Evolutionary conservation across 2,113 vertebrate genomes (phyloP).

Genomic region (Colinus virginianus): DNA sequence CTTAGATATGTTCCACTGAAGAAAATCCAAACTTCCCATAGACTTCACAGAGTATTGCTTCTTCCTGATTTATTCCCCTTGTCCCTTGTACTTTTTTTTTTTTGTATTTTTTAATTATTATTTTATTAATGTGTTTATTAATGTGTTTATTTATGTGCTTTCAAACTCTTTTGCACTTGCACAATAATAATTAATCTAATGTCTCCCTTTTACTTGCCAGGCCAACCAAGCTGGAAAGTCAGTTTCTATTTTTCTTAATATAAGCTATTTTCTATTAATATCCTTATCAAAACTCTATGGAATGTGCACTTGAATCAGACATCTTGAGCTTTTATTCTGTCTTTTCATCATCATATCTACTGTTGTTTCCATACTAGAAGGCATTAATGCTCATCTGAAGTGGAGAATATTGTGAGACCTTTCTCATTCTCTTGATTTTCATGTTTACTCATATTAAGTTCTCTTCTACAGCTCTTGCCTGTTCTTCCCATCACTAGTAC

Average conservation of each 20-base stretch:
- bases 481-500: neutral
- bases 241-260: neutral
- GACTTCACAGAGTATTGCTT: neutral
- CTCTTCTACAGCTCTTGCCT: neutral
- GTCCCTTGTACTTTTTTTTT: neutral
- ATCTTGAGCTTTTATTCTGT: neutral
- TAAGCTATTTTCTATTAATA: rapidly evolving
- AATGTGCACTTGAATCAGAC: neutral
- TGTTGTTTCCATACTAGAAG: neutral
- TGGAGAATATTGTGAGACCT: neutral
- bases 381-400: neutral
- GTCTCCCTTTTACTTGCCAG: neutral
- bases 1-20: neutral
- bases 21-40: neutral
- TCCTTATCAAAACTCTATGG: neutral
- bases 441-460: neutral
- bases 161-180: neutral
- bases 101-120: neutral
- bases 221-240: neutral
- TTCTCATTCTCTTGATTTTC: neutral
- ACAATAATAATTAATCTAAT: neutral
- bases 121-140: too few species aligned
- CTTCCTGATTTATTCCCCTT: neutral
- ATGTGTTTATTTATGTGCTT: neutral
- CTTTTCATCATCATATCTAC: neutral